A percentile compares a stretch with the other conserved stretches of the same genome.
Conservation (phyloP, 2,888 invertebrate genomes). For the Rotaria socialis region DNA sequence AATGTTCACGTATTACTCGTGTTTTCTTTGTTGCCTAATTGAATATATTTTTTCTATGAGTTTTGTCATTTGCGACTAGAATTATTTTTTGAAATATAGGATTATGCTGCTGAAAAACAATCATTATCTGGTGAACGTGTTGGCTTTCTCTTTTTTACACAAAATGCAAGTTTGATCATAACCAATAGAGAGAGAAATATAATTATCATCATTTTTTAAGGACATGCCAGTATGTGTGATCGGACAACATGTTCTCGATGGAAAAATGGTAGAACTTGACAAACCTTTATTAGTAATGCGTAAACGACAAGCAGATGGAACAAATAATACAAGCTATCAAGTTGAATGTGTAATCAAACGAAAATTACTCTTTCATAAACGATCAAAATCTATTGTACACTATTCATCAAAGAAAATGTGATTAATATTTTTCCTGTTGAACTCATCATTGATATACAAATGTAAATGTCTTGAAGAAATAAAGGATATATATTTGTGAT, state of each 20-base stretch:
- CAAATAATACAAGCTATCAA: not conserved
- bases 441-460: not conserved
- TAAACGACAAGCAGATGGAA: not conserved
- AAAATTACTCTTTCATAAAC: conserved; percentile 21
- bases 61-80: too few species aligned
- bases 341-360: not conserved
- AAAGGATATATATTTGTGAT: not conserved
- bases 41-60: too few species aligned
- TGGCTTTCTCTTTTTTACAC: not conserved
- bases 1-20: too few species aligned
- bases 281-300: not conserved
- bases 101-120: not conserved
- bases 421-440: not conserved
- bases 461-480: not conserved
- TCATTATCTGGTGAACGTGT: not conserved
- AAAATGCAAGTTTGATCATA: not conserved
- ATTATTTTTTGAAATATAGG: not conserved
- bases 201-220: not conserved
- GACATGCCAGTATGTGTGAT: not conserved
- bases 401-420: not conserved
- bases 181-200: not conserved
- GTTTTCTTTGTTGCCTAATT: too few species aligned
- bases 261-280: conserved; percentile 13
- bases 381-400: not conserved
- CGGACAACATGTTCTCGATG: not conserved